These are phyloP conservation scores for Brachymystax lenok DNA, from an alignment of 2,797 vertebrate genomes.

Conservation along the genomic window DNA sequence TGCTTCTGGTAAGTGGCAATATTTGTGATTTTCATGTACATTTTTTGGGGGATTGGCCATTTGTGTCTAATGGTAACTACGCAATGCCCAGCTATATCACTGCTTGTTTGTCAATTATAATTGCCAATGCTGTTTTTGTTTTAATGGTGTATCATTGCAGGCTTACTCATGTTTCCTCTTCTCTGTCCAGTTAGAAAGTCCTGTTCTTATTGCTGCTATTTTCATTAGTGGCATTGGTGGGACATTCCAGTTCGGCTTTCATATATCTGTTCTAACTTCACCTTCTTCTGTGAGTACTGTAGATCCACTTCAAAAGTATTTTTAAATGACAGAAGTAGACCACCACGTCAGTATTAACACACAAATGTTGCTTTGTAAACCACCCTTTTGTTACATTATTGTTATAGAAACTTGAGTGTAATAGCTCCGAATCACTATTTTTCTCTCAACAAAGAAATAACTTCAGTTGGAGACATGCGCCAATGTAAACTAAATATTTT, in stretches of 20 bases:
- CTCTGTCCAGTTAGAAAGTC: conserved; percentile 70
- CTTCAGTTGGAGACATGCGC: neutral
- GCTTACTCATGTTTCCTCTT: neutral
- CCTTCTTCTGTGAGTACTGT: conserved; percentile 72
- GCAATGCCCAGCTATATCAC: too few relatives aligned
- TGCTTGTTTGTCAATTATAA: neutral
- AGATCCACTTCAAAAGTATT: neutral
- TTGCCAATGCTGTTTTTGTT: neutral
- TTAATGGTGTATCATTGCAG: neutral
- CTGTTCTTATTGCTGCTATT: conserved; percentile 69
- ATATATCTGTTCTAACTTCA: conserved; percentile 80
- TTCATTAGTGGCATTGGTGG: conserved; percentile 79
- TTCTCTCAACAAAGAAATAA: neutral
- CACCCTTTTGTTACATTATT: too few relatives aligned
- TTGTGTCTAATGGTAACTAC: too few relatives aligned
- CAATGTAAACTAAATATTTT: neutral
- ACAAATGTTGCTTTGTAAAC: neutral
- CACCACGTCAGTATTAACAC: neutral
- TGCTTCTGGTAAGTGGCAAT: conserved; percentile 39
- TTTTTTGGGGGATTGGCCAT: too few relatives aligned
- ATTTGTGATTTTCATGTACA: too few relatives aligned
- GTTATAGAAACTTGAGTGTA: neutral
- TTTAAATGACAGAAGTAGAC: neutral
- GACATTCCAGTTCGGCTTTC: conserved; percentile 79
- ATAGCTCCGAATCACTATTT: neutral